A percentile compares a stretch with the other conserved stretches of the same genome.
phyloP scores from a whole-genome alignment of 2,888 invertebrate species.

The Cybosia mesomella region DNA sequence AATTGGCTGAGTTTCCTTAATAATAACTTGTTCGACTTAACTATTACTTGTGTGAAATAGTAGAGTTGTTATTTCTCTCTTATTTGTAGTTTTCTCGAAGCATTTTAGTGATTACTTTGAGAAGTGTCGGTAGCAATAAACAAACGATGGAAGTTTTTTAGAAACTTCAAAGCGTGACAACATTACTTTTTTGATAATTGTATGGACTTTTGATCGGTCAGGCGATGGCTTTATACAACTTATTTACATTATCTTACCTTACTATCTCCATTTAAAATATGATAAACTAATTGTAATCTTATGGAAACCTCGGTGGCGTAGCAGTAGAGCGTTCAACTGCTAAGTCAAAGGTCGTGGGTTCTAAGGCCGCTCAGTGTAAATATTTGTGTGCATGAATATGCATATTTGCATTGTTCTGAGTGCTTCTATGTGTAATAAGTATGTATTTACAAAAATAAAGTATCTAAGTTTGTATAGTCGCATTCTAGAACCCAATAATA shows the following conservation, averaged over 20 bases:
- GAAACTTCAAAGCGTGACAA: background rate
- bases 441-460: no score
- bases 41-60: constrained; percentile 23
- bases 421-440: no score
- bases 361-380: no score
- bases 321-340: no score
- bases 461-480: no score
- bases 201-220: background rate
- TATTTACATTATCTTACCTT: background rate
- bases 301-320: no score
- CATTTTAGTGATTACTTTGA: constrained; percentile 23
- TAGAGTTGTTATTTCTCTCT: constrained; percentile 25
- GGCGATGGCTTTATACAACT: background rate
- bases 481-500: no score
- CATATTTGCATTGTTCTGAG: no score
- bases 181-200: background rate
- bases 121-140: constrained; percentile 10
- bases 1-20: constrained; percentile 45
- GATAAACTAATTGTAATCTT: background rate
- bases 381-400: no score
- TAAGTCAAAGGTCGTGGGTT: no score
- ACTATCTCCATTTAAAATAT: background rate
- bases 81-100: constrained; percentile 9
- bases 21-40: constrained; percentile 31
- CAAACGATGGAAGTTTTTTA: constrained; percentile 7